phyloP scores from a whole-genome alignment of 2,113 vertebrate species.

The Pelvicachromis taeniatus region DNA sequence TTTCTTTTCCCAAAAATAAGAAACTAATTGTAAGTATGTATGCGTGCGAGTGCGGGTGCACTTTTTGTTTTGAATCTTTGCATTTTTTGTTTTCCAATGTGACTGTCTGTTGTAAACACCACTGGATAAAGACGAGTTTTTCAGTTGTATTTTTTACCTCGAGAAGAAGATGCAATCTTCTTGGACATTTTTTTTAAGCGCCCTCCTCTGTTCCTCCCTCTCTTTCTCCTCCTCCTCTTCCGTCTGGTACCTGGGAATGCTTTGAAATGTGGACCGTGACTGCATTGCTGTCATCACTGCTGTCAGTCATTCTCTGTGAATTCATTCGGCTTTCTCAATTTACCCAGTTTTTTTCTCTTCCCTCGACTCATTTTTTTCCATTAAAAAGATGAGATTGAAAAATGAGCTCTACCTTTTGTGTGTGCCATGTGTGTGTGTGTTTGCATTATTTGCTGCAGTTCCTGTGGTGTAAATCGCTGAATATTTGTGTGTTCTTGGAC shows the following conservation, averaged over 20 bases:
- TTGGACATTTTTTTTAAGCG: slow-evolving; percentile 40
- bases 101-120: slow-evolving; percentile 54
- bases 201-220: neutral
- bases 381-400: slow-evolving; percentile 74
- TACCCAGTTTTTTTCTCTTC: slow-evolving; percentile 56
- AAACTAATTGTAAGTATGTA: slow-evolving; percentile 49
- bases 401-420: slow-evolving; percentile 38
- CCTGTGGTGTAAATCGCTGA: neutral
- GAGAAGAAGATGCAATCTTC: slow-evolving; percentile 60
- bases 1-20: slow-evolving; percentile 45
- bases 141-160: slow-evolving; percentile 67
- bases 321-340: slow-evolving; percentile 61
- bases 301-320: slow-evolving; percentile 71
- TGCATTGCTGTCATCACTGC: slow-evolving; percentile 59
- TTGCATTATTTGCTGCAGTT: neutral
- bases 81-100: slow-evolving; percentile 35
- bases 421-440: neutral
- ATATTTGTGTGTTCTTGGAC: slow-evolving; percentile 24
- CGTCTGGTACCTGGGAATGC: slow-evolving; percentile 55
- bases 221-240: neutral
- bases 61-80: slow-evolving; percentile 37
- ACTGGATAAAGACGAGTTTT: slow-evolving; percentile 54
- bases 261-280: slow-evolving; percentile 66
- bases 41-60: slow-evolving; percentile 29
- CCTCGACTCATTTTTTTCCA: slow-evolving; percentile 68